phyloP scores from a whole-genome alignment of 2,888 invertebrate species.

The Lydus trimaculatus region DNA sequence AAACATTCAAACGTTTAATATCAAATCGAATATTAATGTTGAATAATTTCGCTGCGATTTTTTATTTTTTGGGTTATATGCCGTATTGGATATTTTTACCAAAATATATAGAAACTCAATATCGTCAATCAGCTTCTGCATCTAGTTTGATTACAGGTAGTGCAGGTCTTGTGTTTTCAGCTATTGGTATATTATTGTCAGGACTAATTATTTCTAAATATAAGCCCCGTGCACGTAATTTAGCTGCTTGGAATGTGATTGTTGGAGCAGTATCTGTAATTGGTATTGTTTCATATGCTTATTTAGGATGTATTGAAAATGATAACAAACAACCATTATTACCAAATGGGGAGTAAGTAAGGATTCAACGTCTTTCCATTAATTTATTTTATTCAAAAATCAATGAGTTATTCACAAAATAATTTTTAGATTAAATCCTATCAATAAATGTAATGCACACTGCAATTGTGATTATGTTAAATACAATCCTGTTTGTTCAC shows the following conservation, averaged over 20 bases:
- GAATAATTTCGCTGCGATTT: constrained; percentile 76
- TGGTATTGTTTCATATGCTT: constrained; percentile 71
- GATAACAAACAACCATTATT: constrained; percentile 63
- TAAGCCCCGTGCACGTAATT: constrained; percentile 70
- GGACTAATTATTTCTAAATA: constrained; percentile 72
- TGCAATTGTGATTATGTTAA: constrained; percentile 76
- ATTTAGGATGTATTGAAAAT: constrained; percentile 71
- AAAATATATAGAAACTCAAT: constrained; percentile 85
- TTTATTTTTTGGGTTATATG: constrained; percentile 75
- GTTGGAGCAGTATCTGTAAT: constrained; percentile 69
- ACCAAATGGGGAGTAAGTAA: constrained; percentile 56
- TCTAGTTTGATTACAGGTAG: constrained; percentile 79
- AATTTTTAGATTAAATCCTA: constrained; percentile 58
- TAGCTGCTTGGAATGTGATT: constrained; percentile 75
- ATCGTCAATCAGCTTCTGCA: constrained; percentile 76
- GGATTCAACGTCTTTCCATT: background rate
- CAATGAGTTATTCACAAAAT: background rate
- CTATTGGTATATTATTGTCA: constrained; percentile 72
- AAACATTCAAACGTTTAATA: constrained; percentile 69
- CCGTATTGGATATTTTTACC: constrained; percentile 84
- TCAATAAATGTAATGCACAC: constrained; percentile 66
- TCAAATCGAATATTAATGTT: constrained; percentile 74
- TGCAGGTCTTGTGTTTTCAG: constrained; percentile 73
- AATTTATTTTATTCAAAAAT: constrained; percentile 7
- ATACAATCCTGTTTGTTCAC: constrained; percentile 77